phyloP scores from a whole-genome alignment of 1,140 invertebrate species.

The Camponotus floridanus region DNA sequence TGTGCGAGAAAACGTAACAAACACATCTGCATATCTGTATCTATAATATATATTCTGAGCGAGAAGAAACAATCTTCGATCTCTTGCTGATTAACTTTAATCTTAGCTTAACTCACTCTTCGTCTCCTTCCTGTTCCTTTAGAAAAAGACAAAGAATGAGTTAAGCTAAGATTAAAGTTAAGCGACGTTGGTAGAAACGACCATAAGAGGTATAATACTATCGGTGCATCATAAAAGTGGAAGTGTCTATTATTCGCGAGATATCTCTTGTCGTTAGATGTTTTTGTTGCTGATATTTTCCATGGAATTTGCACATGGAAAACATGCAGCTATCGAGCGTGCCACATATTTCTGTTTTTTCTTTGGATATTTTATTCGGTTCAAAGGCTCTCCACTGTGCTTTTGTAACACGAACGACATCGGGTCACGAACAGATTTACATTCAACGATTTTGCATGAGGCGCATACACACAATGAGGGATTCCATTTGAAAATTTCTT shows the following conservation, averaged over 20 bases:
- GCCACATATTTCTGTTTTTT: constrained; percentile 42
- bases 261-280: not conserved
- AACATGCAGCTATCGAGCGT: constrained; percentile 1
- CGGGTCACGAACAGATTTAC: constrained; percentile 77
- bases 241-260: constrained; percentile 41
- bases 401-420: constrained; percentile 65
- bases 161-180: no score
- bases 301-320: constrained; percentile 10
- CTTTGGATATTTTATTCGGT: constrained; percentile 21
- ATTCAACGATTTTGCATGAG: constrained; percentile 72
- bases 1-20: not conserved
- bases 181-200: no score
- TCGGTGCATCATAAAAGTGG: not conserved
- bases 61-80: not conserved
- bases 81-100: not conserved
- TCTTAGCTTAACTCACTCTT: no score
- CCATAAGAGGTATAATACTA: no score
- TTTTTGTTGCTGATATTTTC: constrained; percentile 47
- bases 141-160: no score
- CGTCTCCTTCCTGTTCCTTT: no score
- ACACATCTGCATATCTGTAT: not conserved
- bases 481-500: constrained; percentile 19
- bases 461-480: not conserved
- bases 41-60: no score
- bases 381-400: constrained; percentile 30